These are phyloP conservation scores for Drosophila bocki DNA, from an alignment of 1,140 invertebrate genomes.

Conservation along the genomic window DNA sequence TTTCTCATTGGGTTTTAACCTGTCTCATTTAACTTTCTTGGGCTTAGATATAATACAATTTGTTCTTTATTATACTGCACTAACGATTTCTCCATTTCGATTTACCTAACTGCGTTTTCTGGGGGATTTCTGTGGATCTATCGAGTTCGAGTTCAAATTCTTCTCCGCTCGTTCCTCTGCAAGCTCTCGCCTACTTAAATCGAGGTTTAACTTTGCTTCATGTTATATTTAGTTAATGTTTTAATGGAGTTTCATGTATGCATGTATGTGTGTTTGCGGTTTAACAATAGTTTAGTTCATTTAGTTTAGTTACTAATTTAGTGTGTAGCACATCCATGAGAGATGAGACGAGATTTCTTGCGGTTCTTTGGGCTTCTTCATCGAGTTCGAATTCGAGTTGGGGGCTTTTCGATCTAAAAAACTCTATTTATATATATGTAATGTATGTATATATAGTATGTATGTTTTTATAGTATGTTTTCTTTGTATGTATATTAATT, in stretches of 20 bases:
- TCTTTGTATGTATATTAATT: constrained; percentile 47
- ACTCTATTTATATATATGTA: constrained; percentile 55
- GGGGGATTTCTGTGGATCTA: constrained; percentile 11
- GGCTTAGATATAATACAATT: constrained; percentile 79
- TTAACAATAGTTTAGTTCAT: constrained; percentile 62
- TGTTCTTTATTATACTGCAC: constrained; percentile 64
- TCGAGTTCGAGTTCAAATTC: constrained; percentile 31
- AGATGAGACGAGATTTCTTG: constrained; percentile 57
- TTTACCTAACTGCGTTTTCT: constrained; percentile 36
- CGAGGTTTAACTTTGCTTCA: constrained; percentile 32
- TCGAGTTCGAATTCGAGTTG: constrained; percentile 12
- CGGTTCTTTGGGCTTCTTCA: constrained; percentile 10
- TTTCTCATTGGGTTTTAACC: constrained; percentile 63
- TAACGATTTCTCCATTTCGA: constrained; percentile 48
- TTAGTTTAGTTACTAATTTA: constrained; percentile 60
- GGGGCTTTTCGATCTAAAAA: constrained; percentile 53
- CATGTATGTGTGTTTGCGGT: constrained; percentile 38
- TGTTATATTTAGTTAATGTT: constrained; percentile 39
- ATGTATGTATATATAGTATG: constrained; percentile 52
- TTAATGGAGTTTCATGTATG: constrained; percentile 32
- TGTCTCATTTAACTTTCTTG: constrained; percentile 38
- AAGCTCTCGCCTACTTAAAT: constrained; percentile 25
- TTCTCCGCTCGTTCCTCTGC: not conserved
- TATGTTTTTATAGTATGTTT: constrained; percentile 55
- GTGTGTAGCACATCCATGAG: constrained; percentile 62